A percentile compares a stretch with the other conserved stretches of the same genome.
Conservation (phyloP, 2,888 invertebrate species). For the Lasius fuliginosus region DNA sequence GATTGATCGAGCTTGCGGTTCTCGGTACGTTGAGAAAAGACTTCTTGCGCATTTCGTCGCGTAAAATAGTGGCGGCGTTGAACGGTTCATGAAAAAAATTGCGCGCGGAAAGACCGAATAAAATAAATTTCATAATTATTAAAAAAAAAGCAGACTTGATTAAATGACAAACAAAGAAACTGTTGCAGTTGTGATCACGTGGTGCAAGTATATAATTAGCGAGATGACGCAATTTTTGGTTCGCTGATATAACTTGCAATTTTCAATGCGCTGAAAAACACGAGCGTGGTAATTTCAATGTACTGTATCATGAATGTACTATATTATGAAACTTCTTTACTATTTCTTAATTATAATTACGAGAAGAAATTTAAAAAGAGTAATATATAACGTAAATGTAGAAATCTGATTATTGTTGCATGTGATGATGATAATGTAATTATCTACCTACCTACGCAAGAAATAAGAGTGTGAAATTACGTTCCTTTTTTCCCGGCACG, state of each 20-base stretch:
- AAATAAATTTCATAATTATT: background rate
- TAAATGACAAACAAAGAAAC: background rate
- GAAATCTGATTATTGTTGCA: background rate
- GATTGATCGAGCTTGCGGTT: constrained; percentile 14
- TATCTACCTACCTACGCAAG: background rate
- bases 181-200: background rate
- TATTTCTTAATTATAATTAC: background rate
- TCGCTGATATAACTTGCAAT: background rate
- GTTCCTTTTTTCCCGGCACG: background rate
- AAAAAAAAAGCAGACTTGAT: background rate
- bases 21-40: constrained; percentile 3
- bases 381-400: background rate
- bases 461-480: background rate
- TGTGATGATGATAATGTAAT: background rate
- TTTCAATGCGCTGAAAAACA: background rate
- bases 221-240: background rate
- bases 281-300: background rate
- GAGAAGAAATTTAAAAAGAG: background rate
- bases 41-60: background rate
- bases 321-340: background rate
- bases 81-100: background rate
- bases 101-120: background rate
- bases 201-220: background rate
- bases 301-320: background rate
- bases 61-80: background rate